Conservation (phyloP, 2,888 invertebrate genomes). For the Masnerella sp. region DNA sequence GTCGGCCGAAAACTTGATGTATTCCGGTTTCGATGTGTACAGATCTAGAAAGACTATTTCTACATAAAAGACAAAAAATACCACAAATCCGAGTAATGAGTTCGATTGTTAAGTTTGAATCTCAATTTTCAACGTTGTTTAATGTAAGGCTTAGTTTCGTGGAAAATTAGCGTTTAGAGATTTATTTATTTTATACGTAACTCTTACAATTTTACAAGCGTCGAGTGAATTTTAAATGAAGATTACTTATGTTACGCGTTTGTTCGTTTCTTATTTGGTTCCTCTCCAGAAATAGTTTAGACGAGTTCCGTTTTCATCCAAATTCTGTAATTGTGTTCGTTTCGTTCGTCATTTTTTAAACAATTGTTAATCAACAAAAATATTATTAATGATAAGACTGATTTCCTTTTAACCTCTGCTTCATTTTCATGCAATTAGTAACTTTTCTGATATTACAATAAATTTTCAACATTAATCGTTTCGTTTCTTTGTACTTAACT, state of each 20-base stretch:
- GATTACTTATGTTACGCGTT: not conserved
- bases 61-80: slow-evolving; percentile 21
- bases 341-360: slow-evolving; percentile 37
- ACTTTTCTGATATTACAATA: slow-evolving; percentile 57
- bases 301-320: slow-evolving; percentile 2
- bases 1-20: slow-evolving; percentile 2
- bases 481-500: slow-evolving; percentile 49
- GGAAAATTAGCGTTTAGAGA: slow-evolving; percentile 29
- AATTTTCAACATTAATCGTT: slow-evolving; percentile 49
- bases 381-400: slow-evolving; percentile 67
- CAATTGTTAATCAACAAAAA: slow-evolving; percentile 20
- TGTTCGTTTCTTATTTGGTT: slow-evolving; percentile 3
- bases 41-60: slow-evolving; percentile 39
- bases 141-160: slow-evolving; percentile 38
- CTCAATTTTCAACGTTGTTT: slow-evolving; percentile 43
- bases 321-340: slow-evolving; percentile 1
- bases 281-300: no score
- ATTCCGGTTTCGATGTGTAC: slow-evolving; percentile 27
- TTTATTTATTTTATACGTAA: slow-evolving; percentile 54
- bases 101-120: slow-evolving; percentile 51
- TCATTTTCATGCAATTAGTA: slow-evolving; percentile 50
- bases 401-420: slow-evolving; percentile 65
- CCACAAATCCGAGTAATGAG: slow-evolving; percentile 1
- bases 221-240: slow-evolving; percentile 23
- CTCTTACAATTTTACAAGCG: slow-evolving; percentile 28